Conservation (phyloP, 2,113 vertebrate genomes). For the Sakesphorus luctuosus region DNA sequence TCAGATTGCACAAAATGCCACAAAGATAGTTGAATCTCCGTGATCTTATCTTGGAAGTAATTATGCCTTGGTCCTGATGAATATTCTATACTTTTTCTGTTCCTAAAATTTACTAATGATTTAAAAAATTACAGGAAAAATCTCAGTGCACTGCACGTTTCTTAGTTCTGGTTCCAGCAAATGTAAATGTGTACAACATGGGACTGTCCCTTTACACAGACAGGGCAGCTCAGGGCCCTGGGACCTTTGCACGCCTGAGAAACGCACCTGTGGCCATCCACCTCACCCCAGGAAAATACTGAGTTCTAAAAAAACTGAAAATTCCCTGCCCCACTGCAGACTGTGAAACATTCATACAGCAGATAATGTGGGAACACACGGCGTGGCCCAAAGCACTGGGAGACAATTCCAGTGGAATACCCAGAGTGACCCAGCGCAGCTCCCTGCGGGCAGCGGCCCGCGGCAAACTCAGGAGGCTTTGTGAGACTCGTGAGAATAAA, state of each 20-base stretch:
- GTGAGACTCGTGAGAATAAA: rapidly evolving
- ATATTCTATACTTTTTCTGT: background rate
- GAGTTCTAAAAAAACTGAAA: background rate
- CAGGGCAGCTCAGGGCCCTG: background rate
- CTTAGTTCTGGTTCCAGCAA: background rate
- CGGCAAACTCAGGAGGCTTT: background rate
- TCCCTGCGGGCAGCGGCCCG: rapidly evolving
- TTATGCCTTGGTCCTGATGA: background rate
- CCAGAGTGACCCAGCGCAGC: background rate
- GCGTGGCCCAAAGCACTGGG: too few species aligned
- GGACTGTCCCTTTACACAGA: background rate
- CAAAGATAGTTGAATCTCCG: background rate
- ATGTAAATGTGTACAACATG: background rate
- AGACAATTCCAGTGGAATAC: background rate
- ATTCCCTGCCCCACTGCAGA: background rate
- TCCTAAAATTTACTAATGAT: background rate
- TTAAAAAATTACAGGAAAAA: background rate
- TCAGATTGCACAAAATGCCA: background rate
- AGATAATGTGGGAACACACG: rapidly evolving
- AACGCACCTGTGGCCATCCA: background rate
- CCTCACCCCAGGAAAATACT: background rate
- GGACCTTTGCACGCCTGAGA: background rate
- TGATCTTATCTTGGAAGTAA: background rate
- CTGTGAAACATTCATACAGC: background rate
- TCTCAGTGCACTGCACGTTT: background rate